A percentile compares a stretch with the other conserved stretches of the same genome.
Conservation (phyloP, 2,888 invertebrate genomes). For the Lithophane semibrunnea region DNA sequence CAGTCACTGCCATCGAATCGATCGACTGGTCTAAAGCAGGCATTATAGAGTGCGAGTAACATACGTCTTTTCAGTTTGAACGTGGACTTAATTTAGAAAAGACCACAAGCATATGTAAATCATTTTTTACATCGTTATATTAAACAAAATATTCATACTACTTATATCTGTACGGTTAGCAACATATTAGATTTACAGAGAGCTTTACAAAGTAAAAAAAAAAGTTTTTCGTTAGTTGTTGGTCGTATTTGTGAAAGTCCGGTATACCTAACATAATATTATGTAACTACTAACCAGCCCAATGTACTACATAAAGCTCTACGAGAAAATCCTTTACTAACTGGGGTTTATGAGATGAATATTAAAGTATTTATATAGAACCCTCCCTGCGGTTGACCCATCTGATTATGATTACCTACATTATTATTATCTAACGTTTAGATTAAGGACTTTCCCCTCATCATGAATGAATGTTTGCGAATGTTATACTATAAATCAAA, state of each 20-base stretch:
- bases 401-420: slow-evolving; percentile 38
- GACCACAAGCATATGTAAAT: not conserved
- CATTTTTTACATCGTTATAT: not conserved
- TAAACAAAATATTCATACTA: not conserved
- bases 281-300: slow-evolving; percentile 6
- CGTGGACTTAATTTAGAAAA: not conserved
- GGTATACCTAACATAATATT: slow-evolving; percentile 3
- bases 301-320: not conserved
- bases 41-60: not conserved
- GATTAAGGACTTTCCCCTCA: slow-evolving; percentile 44
- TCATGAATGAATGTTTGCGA: slow-evolving; percentile 30
- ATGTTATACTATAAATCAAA: slow-evolving; percentile 57
- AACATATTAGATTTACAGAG: slow-evolving; percentile 4
- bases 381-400: slow-evolving; percentile 36
- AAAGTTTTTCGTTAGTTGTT: not conserved
- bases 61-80: not conserved
- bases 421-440: slow-evolving; percentile 41
- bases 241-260: not conserved
- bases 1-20: no score
- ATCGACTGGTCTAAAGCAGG: no score
- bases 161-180: no score
- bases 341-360: slow-evolving; percentile 18
- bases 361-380: slow-evolving; percentile 36
- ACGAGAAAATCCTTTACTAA: slow-evolving; percentile 20
- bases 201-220: not conserved